Evolutionary conservation across 37 sponge, comb jelly and placozoan species (phyloP), one percentile per base, ranked within the genome.

Genomic region (Cliona cf. orientalis): DNA sequence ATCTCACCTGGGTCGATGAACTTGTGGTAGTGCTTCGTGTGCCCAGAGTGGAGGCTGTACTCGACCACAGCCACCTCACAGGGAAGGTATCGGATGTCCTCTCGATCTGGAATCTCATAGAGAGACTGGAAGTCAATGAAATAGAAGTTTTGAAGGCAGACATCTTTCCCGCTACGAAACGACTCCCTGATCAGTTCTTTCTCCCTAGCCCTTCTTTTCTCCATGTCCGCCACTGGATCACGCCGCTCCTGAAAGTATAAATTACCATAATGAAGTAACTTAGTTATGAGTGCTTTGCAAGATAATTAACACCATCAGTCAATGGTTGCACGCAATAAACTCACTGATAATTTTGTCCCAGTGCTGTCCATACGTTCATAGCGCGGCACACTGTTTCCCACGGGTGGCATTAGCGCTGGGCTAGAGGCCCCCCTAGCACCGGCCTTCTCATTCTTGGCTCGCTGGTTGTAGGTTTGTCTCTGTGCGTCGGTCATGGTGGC

Each of bases 1-100:
- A n/a, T 12, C 58, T 78, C 42, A 90, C 91, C 91, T 63, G 94
- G 94, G 65, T 86, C 72, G n/a, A 87, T 84, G 69, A 94, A 90
- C 14, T 36, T 75, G 74, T 94, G 94, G 53, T 55, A 70, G 6
- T 56, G 37, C 29, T 41, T 45, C 1, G 32, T 33, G 0, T 80
- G 74, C 46, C 94, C 94, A 46, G 65, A 33, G 21, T 61, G 41
- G 6, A 94, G 55, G 42, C 81, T 80, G 76, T 83, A 94, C 84
- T 83, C 78, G 17, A 83, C 71, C 9, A 87, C 28, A n/a, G 88
- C 87, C 55, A 94, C 22, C 66, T 94, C 94, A 58, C 87, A 81
- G 0, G 94, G 94, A 5, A 76, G 59, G 43, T 80, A 94, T 29
- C 71, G 59, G 17, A 43, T 22, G 1, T 78, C 62, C 12, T 62